These are phyloP conservation scores for Drosophila nasuta DNA, from an alignment of 1,140 invertebrate genomes.

Conservation along the genomic window DNA sequence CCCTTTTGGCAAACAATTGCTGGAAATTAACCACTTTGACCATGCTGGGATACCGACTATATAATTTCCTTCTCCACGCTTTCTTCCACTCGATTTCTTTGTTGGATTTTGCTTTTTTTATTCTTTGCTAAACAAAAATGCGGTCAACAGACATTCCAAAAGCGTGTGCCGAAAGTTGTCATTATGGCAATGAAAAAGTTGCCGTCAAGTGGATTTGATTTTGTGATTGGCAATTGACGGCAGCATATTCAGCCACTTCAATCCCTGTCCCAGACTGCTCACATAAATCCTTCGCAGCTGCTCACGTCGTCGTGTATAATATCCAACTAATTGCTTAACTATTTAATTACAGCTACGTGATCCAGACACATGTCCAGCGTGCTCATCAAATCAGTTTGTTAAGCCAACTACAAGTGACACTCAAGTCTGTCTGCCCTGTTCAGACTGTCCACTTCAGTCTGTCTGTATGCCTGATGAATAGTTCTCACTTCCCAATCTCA, in stretches of 20 bases:
- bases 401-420: slow-evolving; percentile 32
- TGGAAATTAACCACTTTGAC: slow-evolving; percentile 64
- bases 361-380: slow-evolving; percentile 19
- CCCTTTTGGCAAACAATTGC: slow-evolving; percentile 41
- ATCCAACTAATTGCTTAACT: slow-evolving; percentile 63
- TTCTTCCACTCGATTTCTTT: slow-evolving; percentile 20
- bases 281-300: not conserved
- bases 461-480: slow-evolving; percentile 11
- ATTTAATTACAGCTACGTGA: slow-evolving; percentile 61
- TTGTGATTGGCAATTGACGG: slow-evolving; percentile 33
- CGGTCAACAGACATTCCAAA: slow-evolving; percentile 19
- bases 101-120: slow-evolving; percentile 2
- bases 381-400: slow-evolving; percentile 66
- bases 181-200: slow-evolving; percentile 35
- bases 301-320: slow-evolving; percentile 29
- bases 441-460: not conserved
- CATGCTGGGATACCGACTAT: slow-evolving; percentile 24
- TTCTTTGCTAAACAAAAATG: slow-evolving; percentile 30
- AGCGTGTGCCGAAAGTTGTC: slow-evolving; percentile 15
- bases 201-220: slow-evolving; percentile 43
- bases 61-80: slow-evolving; percentile 39
- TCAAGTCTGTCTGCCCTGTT: not conserved
- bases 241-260: not conserved
- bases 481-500: not conserved
- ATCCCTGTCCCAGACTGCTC: not conserved